Percentiles rank a stretch among this genome's conserved stretches.
Evolutionary conservation across 2,797 vertebrate genomes (phyloP).

Genomic region (Myotis vivesi): DNA sequence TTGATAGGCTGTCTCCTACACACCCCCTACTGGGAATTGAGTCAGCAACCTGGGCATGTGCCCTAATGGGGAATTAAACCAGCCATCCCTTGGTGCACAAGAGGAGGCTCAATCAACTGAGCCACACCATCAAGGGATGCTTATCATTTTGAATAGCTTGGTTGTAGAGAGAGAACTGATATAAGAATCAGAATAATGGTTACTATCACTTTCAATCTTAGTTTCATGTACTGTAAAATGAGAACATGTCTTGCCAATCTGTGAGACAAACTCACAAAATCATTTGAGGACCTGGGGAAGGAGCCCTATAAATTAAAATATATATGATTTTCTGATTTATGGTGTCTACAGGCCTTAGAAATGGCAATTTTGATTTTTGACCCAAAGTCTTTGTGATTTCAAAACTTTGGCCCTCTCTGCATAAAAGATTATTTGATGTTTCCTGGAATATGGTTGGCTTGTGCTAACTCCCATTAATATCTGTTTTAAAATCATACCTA

Average conservation of each 20-base stretch:
- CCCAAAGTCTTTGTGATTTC: not conserved
- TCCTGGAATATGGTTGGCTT: not conserved
- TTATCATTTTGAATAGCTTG: not conserved
- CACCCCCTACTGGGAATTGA: too few relatives aligned
- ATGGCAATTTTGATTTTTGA: not conserved
- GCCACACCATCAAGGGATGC: too few relatives aligned
- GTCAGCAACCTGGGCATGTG: too few relatives aligned
- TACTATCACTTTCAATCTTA: not conserved
- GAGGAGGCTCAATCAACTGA: too few relatives aligned
- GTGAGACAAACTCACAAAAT: not conserved
- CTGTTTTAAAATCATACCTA: not conserved
- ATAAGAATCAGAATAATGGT: not conserved
- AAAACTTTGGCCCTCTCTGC: not conserved
- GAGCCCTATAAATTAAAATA: not conserved
- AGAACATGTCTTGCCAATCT: not conserved
- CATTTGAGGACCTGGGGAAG: not conserved
- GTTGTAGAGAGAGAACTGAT: not conserved
- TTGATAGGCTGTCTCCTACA: too few relatives aligned
- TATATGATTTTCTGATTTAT: not conserved
- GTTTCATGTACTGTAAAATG: not conserved
- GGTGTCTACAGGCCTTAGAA: not conserved
- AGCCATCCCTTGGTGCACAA: too few relatives aligned
- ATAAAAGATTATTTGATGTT: not conserved
- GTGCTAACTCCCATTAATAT: not conserved
- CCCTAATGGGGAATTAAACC: too few relatives aligned